Evolutionary conservation across 92 coral and sea anemone species (phyloP).

Genomic region (Virgularia gustaviana): DNA sequence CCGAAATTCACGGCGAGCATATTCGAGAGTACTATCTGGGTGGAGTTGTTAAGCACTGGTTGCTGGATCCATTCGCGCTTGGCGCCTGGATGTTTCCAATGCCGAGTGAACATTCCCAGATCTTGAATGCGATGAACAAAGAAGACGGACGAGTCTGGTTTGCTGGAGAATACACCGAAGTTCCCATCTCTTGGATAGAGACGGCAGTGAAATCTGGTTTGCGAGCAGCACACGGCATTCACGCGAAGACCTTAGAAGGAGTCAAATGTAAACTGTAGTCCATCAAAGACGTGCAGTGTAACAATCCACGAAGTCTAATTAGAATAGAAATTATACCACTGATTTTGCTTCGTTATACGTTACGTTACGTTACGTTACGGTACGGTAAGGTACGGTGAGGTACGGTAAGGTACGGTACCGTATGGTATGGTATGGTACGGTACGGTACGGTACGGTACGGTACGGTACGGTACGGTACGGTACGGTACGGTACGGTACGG

Average conservation of each 20-base stretch:
- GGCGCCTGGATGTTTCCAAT: background rate
- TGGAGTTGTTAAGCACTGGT: conserved; percentile 4
- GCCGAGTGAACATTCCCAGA: background rate
- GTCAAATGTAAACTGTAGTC: background rate
- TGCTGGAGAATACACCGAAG: conserved; percentile 4
- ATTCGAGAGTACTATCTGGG: background rate
- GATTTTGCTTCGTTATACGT: too few species aligned
- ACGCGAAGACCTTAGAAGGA: background rate
- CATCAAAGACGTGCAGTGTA: too few species aligned
- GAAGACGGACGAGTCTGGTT: conserved; percentile 7
- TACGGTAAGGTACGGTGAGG: too few species aligned
- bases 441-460: too few species aligned
- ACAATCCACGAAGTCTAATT: too few species aligned
- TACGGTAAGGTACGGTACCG: too few species aligned
- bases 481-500: too few species aligned
- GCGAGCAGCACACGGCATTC: background rate
- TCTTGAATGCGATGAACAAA: background rate
- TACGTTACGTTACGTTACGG: too few species aligned
- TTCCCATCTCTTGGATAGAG: background rate
- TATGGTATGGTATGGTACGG: too few species aligned
- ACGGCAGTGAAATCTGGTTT: conserved; percentile 9
- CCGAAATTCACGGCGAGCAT: conserved; percentile 5
- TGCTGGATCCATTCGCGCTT: background rate
- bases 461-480: too few species aligned
- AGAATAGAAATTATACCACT: too few species aligned